A percentile compares a stretch with the other conserved stretches of the same genome.
Evolutionary conservation across 1,140 invertebrate genomes (phyloP).

Genomic region (Zophobas atratus): DNA sequence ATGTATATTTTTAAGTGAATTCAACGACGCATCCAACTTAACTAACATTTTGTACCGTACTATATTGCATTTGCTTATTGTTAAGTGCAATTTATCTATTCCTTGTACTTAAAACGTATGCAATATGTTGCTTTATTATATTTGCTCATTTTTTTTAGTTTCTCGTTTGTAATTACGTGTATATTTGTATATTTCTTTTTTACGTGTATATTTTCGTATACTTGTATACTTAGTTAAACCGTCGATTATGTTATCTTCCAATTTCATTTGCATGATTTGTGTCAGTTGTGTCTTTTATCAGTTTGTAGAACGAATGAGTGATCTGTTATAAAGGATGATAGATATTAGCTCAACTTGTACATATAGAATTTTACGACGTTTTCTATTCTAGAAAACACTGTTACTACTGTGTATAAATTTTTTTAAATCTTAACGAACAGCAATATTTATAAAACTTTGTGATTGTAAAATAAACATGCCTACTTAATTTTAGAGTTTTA

Average conservation of each 20-base stretch:
- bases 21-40: constrained; percentile 58
- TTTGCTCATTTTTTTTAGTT: constrained; percentile 49
- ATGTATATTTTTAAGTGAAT: constrained; percentile 65
- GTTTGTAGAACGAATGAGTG: constrained; percentile 49
- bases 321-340: constrained; percentile 49
- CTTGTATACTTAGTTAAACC: constrained; percentile 39
- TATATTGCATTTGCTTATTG: constrained; percentile 47
- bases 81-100: constrained; percentile 53
- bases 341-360: constrained; percentile 66
- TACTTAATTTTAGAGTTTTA: constrained; percentile 33
- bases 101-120: constrained; percentile 52
- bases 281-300: constrained; percentile 43
- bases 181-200: constrained; percentile 48
- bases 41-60: constrained; percentile 51
- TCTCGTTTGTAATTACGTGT: constrained; percentile 51
- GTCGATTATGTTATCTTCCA: constrained; percentile 51
- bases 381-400: constrained; percentile 66
- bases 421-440: constrained; percentile 67
- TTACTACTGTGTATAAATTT: constrained; percentile 66
- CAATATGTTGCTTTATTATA: constrained; percentile 50
- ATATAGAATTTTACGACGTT: constrained; percentile 64
- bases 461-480: constrained; percentile 66
- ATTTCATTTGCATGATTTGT: constrained; percentile 50
- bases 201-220: constrained; percentile 32
- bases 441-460: constrained; percentile 68